phyloP scores from a whole-genome alignment of 2,888 invertebrate genomes.

The Drosophila mercatorum region DNA sequence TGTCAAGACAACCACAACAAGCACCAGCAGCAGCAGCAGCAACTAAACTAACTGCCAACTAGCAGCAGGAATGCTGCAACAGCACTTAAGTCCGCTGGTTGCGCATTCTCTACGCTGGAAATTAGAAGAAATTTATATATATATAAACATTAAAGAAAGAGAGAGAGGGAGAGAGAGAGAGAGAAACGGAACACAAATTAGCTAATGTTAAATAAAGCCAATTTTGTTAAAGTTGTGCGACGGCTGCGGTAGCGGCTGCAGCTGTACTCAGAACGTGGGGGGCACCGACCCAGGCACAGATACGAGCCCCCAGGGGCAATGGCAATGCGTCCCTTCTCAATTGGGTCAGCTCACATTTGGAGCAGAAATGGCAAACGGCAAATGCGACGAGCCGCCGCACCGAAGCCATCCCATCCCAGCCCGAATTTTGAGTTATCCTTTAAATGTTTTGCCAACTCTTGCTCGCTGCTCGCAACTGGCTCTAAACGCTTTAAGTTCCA shows the following conservation, averaged over 20 bases:
- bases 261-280: constrained; percentile 5
- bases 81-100: constrained; percentile 46
- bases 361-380: constrained; percentile 55
- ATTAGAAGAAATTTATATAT: constrained; percentile 33
- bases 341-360: constrained; percentile 73
- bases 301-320: constrained; percentile 45
- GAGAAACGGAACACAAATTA: constrained; percentile 61
- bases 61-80: constrained; percentile 18
- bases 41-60: constrained; percentile 13
- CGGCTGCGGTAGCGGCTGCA: constrained; percentile 11
- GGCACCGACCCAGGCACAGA: constrained; percentile 29
- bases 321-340: constrained; percentile 57
- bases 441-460: constrained; percentile 17
- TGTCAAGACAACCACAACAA: constrained; percentile 54
- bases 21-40: constrained; percentile 3
- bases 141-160: neutral
- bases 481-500: constrained; percentile 35
- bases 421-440: constrained; percentile 29
- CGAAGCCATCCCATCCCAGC: constrained; percentile 43
- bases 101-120: constrained; percentile 40
- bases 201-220: constrained; percentile 72
- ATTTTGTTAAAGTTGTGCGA: constrained; percentile 45
- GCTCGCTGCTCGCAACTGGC: neutral
- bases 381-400: constrained; percentile 65
- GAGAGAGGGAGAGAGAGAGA: neutral